Evolutionary conservation across 2,888 invertebrate genomes (phyloP).

Genomic region (Microchrysa polita): DNA sequence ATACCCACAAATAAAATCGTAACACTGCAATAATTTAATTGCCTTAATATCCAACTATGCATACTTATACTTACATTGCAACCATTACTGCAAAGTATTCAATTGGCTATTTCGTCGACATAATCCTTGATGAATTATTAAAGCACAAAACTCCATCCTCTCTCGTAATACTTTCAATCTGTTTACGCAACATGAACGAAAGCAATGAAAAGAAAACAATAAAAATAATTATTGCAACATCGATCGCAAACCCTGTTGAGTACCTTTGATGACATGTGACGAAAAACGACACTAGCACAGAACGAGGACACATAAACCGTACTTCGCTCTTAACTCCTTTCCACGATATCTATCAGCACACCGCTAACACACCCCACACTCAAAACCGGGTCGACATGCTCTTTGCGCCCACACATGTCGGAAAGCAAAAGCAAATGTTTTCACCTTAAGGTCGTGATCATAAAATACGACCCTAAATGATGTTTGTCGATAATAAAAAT

Average conservation of each 20-base stretch:
- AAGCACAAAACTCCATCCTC: neutral
- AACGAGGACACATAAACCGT: slow-evolving; percentile 23
- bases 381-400: slow-evolving; percentile 22
- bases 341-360: slow-evolving; percentile 36
- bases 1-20: too few species aligned
- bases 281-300: slow-evolving; percentile 26
- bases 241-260: slow-evolving; percentile 33
- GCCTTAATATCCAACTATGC: too few species aligned
- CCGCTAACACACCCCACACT: slow-evolving; percentile 30
- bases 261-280: slow-evolving; percentile 29
- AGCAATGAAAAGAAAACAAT: neutral
- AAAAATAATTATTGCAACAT: slow-evolving; percentile 2
- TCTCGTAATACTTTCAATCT: neutral
- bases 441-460: slow-evolving; percentile 36
- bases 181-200: neutral
- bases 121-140: neutral
- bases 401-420: slow-evolving; percentile 11
- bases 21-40: too few species aligned
- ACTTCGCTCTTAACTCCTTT: slow-evolving; percentile 24
- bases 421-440: neutral
- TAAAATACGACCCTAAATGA: slow-evolving; percentile 15
- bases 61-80: too few species aligned
- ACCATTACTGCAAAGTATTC: too few species aligned
- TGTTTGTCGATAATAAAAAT: neutral
- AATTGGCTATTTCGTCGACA: too few species aligned